phyloP scores from a whole-genome alignment of 2,888 invertebrate genomes.

The Oxytorus armatus region DNA sequence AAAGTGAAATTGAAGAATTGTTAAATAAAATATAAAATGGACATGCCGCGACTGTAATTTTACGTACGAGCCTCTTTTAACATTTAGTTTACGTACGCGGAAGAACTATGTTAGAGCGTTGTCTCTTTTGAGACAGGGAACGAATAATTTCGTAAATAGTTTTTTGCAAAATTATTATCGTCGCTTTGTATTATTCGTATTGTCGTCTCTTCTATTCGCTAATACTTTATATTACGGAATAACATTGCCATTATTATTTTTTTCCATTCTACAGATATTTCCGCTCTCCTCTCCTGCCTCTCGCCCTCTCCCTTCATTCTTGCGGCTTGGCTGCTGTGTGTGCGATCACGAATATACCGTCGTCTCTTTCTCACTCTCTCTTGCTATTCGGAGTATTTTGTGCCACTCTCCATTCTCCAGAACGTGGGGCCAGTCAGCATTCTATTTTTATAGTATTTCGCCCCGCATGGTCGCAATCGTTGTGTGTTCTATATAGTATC shows the following conservation, averaged over 20 bases:
- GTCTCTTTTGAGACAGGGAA: no score
- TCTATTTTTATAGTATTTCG: slow-evolving; percentile 67
- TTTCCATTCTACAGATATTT: slow-evolving; percentile 55
- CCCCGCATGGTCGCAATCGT: slow-evolving; percentile 42
- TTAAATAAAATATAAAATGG: no score
- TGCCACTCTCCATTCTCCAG: slow-evolving; percentile 65
- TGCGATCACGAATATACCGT: slow-evolving; percentile 51
- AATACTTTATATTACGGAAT: slow-evolving; percentile 30
- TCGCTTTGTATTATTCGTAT: neutral
- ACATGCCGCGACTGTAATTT: no score
- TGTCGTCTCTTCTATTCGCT: slow-evolving; percentile 11
- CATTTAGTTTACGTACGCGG: no score
- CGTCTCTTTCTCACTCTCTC: slow-evolving; percentile 35
- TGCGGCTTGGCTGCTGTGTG: slow-evolving; percentile 23
- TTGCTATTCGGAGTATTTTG: slow-evolving; percentile 63
- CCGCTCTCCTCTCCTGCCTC: slow-evolving; percentile 58
- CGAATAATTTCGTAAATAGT: neutral
- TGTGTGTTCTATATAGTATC: slow-evolving; percentile 28
- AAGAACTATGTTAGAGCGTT: no score
- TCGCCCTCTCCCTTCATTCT: slow-evolving; percentile 52
- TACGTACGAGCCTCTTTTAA: no score
- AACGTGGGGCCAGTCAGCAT: slow-evolving; percentile 51
- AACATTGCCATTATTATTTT: slow-evolving; percentile 58
- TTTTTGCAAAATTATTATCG: neutral
- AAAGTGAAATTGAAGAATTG: no score